Evolutionary conservation across 1,140 invertebrate genomes (phyloP), one percentile per base, ranked within the genome.

Genomic region (Calycopis cecrops): DNA sequence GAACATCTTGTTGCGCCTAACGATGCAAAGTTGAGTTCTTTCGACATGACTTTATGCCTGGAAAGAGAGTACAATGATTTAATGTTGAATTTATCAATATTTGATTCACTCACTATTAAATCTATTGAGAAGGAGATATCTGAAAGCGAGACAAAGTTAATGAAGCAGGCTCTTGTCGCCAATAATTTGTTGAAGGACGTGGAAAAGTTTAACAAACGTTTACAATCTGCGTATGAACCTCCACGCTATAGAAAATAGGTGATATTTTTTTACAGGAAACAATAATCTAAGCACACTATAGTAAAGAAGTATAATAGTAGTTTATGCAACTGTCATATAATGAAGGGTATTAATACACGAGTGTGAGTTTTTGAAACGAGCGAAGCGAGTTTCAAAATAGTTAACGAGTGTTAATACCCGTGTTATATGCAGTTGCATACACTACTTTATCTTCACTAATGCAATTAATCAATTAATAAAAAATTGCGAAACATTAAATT

Each of bases 41-140:
- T 88, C 50, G 79, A 89, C 12, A 92, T 93, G 91, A 89, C 90
- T 75, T 81, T 83, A 54, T 80, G 86, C 38, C 84, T 93, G 42
- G 92, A 93, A 71, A 87, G 70, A 57, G 88, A 88, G 37, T 91
- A 91, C 60, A 89, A 92, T 62, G 69, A 78, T 12, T 73, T 90
- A 9, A 89, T 91, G 76, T 60, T 89, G 37, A 79, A 89, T 66
- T 70, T 92, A 52, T 91, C 92, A 44, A 78, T 74, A 44, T 77
- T 90, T 60, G 90, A 92, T 16, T 79, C 86, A 14, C 79, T 90
- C 21, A 71, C 90, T 51, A 90, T 93, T 3, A 80, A 85, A 48
- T 52, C 67, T 47, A 89, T 90, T 37, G 90, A 92, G 65, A 89
- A 87, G 56, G 88, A 90, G 57, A 90, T 88, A n/a, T 92, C 91